Evolutionary conservation across 2,888 invertebrate species (phyloP).

Genomic region (Gisinianus flammeolus): DNA sequence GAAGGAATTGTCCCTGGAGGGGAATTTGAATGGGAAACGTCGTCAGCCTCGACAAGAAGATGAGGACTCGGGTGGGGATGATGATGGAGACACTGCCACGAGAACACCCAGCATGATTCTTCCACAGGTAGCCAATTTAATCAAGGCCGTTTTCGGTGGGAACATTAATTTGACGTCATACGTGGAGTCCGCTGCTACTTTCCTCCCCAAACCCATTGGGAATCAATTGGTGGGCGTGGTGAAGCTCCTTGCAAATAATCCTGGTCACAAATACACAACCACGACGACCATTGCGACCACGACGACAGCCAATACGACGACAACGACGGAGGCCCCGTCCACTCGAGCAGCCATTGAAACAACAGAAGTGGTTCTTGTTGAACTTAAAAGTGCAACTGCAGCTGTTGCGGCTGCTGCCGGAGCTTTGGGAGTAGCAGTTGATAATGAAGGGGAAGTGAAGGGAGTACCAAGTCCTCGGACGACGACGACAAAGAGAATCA

Average conservation of each 20-base stretch:
- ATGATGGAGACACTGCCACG: conserved; percentile 18
- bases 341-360: background rate
- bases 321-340: conserved; percentile 20
- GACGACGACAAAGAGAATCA: no score
- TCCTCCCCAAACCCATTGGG: conserved; percentile 52
- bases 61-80: conserved; percentile 45
- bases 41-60: conserved; percentile 30
- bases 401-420: background rate
- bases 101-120: conserved; percentile 7
- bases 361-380: background rate
- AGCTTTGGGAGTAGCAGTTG: background rate
- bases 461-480: background rate
- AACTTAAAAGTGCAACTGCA: background rate
- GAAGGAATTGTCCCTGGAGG: conserved; percentile 52
- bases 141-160: conserved; percentile 56
- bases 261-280: conserved; percentile 43
- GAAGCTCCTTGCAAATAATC: conserved; percentile 49
- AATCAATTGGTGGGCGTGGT: conserved; percentile 51
- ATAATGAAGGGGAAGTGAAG: no score
- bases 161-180: conserved; percentile 56
- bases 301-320: background rate
- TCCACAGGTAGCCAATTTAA: conserved; percentile 50
- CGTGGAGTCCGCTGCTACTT: conserved; percentile 49
- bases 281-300: conserved; percentile 27
- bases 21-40: no score